Evolutionary conservation across 92 coral and sea anemone genomes (phyloP), one percentile per base, ranked within the genome.

Genomic region (Paragorgia papillata): DNA sequence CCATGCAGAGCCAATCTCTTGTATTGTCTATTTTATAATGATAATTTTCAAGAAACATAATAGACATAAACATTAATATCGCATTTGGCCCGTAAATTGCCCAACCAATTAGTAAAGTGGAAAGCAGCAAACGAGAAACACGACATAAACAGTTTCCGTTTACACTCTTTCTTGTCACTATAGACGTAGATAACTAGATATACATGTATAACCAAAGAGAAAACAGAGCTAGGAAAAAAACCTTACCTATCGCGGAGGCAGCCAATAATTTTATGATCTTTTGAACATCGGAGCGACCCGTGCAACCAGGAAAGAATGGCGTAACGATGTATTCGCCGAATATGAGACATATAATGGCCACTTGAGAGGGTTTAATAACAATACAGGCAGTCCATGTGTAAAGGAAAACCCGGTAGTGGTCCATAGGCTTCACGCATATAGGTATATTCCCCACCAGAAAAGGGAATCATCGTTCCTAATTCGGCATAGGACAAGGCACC

Each of bases 261-360:
- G 99, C 99, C 62, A 95, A 65, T 30, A 91, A 60, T 74, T 95
- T 95, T 67, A 96, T 84, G 9, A 95, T 96, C 1, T 86, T 66
- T 53, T 84, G 63, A 15, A 86, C 58, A 29, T 75, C 76, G 20
- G 97, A 91, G 68, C 99, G 89, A 51, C 80, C 85, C 7, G 92
- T 91, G 65, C 99, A 95, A 60, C 89, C 89, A 7, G 97, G 97
- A 30, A 85, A 93, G 76, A 93, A 93, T 1, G 97, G 97, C 53
- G 91, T 93, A n/a, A 92, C 77, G 43, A 93, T 92, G 79, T 93
- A 93, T 63, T 93, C 97, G 28, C 94, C 97, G 71, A 93, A 93
- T 24, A 87, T 93, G 37, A 93, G 81, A 41, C 97, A 90, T 49
- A 93, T 86, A 9, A 93, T 93, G 14, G 97, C 97, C 27, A 92